Evolutionary conservation across 53 echinoderm and acorn worm species (phyloP).

Genomic region (Arbacia lixula): DNA sequence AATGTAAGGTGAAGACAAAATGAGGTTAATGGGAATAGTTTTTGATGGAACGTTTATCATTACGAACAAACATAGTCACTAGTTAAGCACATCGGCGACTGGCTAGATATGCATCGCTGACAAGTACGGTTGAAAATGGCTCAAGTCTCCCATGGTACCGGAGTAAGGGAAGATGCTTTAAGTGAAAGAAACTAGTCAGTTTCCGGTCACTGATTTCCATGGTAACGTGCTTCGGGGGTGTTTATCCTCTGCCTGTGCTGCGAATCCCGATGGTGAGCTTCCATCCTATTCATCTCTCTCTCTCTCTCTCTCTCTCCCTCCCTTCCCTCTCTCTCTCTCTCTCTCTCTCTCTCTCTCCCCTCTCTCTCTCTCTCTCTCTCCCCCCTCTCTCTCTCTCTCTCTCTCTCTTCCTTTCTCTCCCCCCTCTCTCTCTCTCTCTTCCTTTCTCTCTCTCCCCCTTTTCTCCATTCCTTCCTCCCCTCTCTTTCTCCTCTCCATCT

Average conservation of each 20-base stretch:
- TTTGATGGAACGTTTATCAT: too few species aligned
- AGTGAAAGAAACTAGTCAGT: constrained; percentile 44
- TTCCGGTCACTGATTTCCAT: constrained; percentile 54
- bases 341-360: neutral
- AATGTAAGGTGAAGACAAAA: too few species aligned
- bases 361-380: neutral
- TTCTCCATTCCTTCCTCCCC: neutral
- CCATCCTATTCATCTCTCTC: too few species aligned
- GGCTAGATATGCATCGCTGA: constrained; percentile 12
- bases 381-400: neutral
- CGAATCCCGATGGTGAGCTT: constrained; percentile 6
- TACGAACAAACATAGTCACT: too few species aligned
- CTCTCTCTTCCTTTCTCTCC: neutral
- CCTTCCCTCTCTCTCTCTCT: neutral
- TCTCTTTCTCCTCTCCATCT: constrained; percentile 10
- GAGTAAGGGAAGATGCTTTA: too few species aligned
- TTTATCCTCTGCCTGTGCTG: constrained; percentile 26
- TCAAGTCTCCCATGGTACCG: too few species aligned
- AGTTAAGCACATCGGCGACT: constrained; percentile 27
- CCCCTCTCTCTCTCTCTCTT: constrained; percentile 1
- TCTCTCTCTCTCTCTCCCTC: neutral
- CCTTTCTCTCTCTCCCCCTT: neutral
- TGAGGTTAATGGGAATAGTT: too few species aligned
- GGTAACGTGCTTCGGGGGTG: constrained; percentile 35
- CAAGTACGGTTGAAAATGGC: too few species aligned